These are phyloP conservation scores for Gobionotothen gibberifrons DNA, from an alignment of 2,797 vertebrate species.

Conservation along the genomic window DNA sequence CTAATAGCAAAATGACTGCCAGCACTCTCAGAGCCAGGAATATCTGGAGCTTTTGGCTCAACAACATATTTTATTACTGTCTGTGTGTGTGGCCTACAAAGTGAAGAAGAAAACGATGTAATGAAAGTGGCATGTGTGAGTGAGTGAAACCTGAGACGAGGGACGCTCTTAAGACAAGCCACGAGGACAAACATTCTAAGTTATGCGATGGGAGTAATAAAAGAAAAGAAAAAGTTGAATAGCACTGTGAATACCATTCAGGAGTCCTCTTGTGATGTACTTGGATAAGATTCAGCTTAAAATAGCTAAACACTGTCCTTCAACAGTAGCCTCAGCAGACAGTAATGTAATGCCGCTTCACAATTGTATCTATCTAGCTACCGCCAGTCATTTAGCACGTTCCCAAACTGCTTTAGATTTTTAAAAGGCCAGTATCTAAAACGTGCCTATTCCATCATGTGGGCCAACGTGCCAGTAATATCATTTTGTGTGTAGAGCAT, in stretches of 20 bases:
- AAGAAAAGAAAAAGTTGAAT: background rate
- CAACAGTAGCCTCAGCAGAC: background rate
- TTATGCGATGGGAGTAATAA: background rate
- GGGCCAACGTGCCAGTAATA: background rate
- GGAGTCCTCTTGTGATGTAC: background rate
- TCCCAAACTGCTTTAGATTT: background rate
- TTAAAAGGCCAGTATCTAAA: background rate
- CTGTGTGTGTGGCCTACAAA: background rate
- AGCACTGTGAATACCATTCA: background rate
- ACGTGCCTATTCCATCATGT: background rate
- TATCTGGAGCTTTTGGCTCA: slow-evolving; percentile 28
- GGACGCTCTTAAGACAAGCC: background rate
- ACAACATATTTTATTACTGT: background rate
- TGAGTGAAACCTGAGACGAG: slow-evolving; percentile 16
- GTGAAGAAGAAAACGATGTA: background rate
- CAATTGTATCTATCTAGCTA: background rate
- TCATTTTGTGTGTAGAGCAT: background rate
- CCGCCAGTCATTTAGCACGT: background rate
- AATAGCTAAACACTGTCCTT: background rate
- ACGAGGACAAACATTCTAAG: background rate
- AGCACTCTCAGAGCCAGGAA: slow-evolving; percentile 14
- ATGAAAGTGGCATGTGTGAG: background rate
- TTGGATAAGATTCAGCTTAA: background rate
- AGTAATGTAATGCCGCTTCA: background rate
- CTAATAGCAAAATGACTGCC: slow-evolving; percentile 2